A percentile compares a stretch with the other conserved stretches of the same genome.
Conservation (phyloP, 2,113 vertebrate species). For the Gambusia holbrooki region DNA sequence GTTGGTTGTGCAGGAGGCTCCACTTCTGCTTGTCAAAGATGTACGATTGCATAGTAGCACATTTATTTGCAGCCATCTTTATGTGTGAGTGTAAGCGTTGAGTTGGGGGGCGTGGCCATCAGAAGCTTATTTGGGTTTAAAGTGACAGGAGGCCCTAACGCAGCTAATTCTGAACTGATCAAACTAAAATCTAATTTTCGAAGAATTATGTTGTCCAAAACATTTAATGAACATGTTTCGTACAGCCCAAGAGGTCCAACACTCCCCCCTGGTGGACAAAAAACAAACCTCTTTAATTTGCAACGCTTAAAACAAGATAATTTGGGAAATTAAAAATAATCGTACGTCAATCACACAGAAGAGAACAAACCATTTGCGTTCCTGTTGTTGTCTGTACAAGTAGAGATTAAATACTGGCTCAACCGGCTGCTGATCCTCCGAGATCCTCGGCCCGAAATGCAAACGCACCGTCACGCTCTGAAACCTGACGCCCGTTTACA, state of each 20-base stretch:
- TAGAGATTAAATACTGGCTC: constrained; percentile 47
- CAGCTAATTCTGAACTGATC: too few relatives aligned
- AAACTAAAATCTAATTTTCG: too few relatives aligned
- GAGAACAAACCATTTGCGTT: neutral
- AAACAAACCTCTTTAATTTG: neutral
- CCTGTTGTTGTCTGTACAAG: constrained; percentile 25
- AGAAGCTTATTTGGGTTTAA: too few relatives aligned
- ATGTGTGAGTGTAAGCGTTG: too few relatives aligned
- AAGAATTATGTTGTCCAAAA: too few relatives aligned
- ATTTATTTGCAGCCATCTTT: too few relatives aligned
- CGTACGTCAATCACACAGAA: neutral
- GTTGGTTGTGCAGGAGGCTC: too few relatives aligned
- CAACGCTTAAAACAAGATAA: neutral
- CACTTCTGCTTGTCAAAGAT: too few relatives aligned
- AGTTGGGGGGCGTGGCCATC: too few relatives aligned
- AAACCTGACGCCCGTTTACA: constrained; percentile 50
- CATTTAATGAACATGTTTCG: too few relatives aligned
- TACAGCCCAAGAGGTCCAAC: constrained; percentile 13
- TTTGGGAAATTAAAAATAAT: neutral
- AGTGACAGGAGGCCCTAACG: too few relatives aligned
- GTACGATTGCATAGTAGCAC: too few relatives aligned
- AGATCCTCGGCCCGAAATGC: neutral
- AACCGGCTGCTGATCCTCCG: constrained; percentile 50
- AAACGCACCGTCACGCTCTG: constrained; percentile 26
- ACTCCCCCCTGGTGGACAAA: constrained; percentile 61